A percentile compares a stretch with the other conserved stretches of the same genome.
Conservation (phyloP, 2,888 invertebrate genomes). For the Dynastes grantii region DNA sequence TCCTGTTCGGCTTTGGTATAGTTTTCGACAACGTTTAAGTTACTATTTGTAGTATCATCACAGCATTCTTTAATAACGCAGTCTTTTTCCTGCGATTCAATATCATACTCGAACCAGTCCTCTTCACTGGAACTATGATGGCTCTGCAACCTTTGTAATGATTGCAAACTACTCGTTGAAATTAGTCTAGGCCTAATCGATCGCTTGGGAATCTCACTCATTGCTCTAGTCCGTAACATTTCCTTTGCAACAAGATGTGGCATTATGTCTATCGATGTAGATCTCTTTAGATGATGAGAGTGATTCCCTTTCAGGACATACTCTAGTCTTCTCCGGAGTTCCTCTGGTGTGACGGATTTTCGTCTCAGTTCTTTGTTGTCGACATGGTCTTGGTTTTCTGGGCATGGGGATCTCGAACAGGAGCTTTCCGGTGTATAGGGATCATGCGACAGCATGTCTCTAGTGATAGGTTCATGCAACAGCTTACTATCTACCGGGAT, state of each 20-base stretch:
- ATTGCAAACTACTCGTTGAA: conserved; percentile 57
- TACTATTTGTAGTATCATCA: conserved; percentile 52
- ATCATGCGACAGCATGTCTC: conserved; percentile 73
- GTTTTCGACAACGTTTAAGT: conserved; percentile 49
- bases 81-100: conserved; percentile 33
- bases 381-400: conserved; percentile 69
- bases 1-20: conserved; percentile 49
- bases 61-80: conserved; percentile 46
- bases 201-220: conserved; percentile 64
- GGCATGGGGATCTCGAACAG: conserved; percentile 82
- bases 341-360: conserved; percentile 75
- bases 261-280: conserved; percentile 59
- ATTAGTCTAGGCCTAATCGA: conserved; percentile 57
- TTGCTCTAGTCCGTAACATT: conserved; percentile 60
- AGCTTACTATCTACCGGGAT: conserved; percentile 68
- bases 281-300: conserved; percentile 52
- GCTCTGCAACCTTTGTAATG: conserved; percentile 66
- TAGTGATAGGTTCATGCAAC: conserved; percentile 73
- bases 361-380: conserved; percentile 65
- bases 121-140: conserved; percentile 71
- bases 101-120: conserved; percentile 71
- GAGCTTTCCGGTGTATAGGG: conserved; percentile 89
- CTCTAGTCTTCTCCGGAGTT: conserved; percentile 77
- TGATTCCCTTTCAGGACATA: conserved; percentile 65
- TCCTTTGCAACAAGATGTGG: conserved; percentile 51